Evolutionary conservation across 64 coral and sea anemone species (phyloP), one percentile per base, ranked within the genome.

Genomic region (Montipora efflorescens): DNA sequence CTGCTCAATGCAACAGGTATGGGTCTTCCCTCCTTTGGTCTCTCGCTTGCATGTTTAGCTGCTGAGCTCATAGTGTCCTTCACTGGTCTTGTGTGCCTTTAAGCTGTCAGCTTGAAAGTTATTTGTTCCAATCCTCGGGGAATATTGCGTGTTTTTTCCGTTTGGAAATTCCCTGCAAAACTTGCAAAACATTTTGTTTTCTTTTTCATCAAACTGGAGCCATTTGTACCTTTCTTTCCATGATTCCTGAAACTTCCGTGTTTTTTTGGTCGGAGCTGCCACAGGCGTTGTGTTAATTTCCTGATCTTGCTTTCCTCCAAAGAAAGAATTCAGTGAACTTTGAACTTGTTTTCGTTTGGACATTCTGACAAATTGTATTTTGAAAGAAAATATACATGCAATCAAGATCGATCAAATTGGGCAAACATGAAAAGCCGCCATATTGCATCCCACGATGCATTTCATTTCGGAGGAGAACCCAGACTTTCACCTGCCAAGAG

Each of bases 271-370:
- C 80, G 78, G 14, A 36, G 36, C 36, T 36, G 36, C 36, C 4
- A 20, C 19, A 48, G 86, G 69, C 74, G 86, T 75, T 75, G 69
- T 88, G 69, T 88, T 73, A 76, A 19, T 88, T 88, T 88, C 48
- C 74, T 88, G 36, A 88, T 88, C 45, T 75, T 88, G 86, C 68
- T 88, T 88, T 88, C 69, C 86, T 88, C 68, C 69, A 21, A 88
- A 88, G 86, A 75, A 88, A 88, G 86, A 76, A 88, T 19, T 75
- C 18, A 83, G 86, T 88, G 86, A 88, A 14, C 69, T 18, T 88
- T 88, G 68, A 49, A 88, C 86, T 88, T 88, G 67, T 88, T 88
- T 83, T 75, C 86, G 46, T 88, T 75, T 88, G 67, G 86, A 88
- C 86, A 88, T 88, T 74, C 74, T 16, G 8, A 88, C 12, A 75